Base-by-base conservation (phyloP, 2,113 vertebrate species). In the Scomber colias region DNA sequence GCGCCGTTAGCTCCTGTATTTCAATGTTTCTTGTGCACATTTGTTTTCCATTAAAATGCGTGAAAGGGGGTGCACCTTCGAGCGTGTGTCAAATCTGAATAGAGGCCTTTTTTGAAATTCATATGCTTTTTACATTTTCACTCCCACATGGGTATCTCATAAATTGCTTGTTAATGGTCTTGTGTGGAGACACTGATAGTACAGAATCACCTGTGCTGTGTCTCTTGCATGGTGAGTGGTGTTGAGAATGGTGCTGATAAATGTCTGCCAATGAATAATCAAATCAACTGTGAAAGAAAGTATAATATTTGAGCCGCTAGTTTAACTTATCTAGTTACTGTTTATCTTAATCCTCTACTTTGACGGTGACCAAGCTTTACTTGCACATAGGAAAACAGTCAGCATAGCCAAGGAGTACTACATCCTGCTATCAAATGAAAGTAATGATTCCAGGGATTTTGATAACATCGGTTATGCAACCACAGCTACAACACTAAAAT, bases 391-490 rank as follows among this genome's bases (percentile, higher is more conserved):
- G 3, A 51, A 50, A 57, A 44, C 15, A 9, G 30, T 50, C 50
- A 40, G 45, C 15, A 17, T 24, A 65, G 65, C 11, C 24, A 10
- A 8, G 11, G 16, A 54, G 62, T 16, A 19, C 30, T 35, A 56
- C 51, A 72, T 27, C 24, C 30, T n/a, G 7, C 67, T 17, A 21
- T 66, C 1, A 44, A 67, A 57, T 57, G 27, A 30, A 48, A 75
- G 53, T 15, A 19, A 11, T 21, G 15, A 62, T 31, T 63, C 16
- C 11, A 35, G 24, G 17, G 65, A 60, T 46, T 65, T 62, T 11
- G 82, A 85, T 71, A 45, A 30, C 27, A 64, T 78, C 44, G 4
- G 27, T 57, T 57, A 49, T 65, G 70, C 13, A 14, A 2, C 14
- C 9, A 2, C 8, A 27, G 3, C 16, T 54, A 11, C 55, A 67